A percentile compares a stretch with the other conserved stretches of the same genome.
phyloP scores from a whole-genome alignment of 1,140 invertebrate genomes.

The Drosophila pseudoobscura region DNA sequence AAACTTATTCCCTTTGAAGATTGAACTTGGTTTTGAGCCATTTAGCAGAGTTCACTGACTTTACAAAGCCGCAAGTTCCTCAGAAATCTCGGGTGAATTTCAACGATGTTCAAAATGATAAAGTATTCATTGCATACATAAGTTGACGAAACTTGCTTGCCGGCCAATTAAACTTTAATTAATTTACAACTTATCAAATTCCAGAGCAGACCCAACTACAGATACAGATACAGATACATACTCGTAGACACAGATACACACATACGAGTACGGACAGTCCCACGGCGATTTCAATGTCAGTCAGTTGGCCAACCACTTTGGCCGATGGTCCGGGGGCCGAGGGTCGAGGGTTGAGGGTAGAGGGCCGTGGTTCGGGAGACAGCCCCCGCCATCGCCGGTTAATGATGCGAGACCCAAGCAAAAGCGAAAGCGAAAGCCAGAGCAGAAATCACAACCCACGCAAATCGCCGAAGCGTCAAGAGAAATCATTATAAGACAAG shows the following conservation, averaged over 20 bases:
- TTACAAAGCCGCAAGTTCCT: too few species aligned
- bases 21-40: too few species aligned
- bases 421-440: slow-evolving; percentile 44
- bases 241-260: not conserved
- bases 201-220: slow-evolving; percentile 22
- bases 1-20: too few species aligned
- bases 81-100: not conserved
- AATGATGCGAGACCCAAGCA: slow-evolving; percentile 45
- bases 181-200: slow-evolving; percentile 53
- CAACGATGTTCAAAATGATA: slow-evolving; percentile 20
- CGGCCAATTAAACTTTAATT: slow-evolving; percentile 56
- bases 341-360: too few species aligned
- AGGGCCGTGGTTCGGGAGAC: too few species aligned
- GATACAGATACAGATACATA: too few species aligned
- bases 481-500: slow-evolving; percentile 55
- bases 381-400: slow-evolving; percentile 10
- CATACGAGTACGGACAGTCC: not conserved
- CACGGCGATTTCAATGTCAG: slow-evolving; percentile 46
- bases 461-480: slow-evolving; percentile 57
- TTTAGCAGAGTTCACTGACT: too few species aligned
- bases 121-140: slow-evolving; percentile 30
- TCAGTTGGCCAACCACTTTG: slow-evolving; percentile 35
- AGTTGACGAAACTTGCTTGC: slow-evolving; percentile 42
- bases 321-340: slow-evolving; percentile 32
- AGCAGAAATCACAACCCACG: slow-evolving; percentile 62